A percentile compares a stretch with the other conserved stretches of the same genome.
phyloP scores from a whole-genome alignment of 2,888 invertebrate genomes.

The Pseudanteris insignis region DNA sequence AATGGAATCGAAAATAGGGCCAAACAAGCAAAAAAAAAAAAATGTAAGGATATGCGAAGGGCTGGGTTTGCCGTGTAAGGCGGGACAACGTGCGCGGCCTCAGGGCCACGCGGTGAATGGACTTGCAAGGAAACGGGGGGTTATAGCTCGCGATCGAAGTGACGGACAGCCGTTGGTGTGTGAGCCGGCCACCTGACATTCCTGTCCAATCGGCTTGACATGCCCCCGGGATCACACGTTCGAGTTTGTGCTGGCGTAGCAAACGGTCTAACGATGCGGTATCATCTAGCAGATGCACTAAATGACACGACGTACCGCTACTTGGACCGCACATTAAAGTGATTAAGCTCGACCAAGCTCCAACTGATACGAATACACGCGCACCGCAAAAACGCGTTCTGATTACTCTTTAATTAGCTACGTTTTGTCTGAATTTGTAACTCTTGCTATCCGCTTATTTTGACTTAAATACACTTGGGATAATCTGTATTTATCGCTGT shows the following conservation, averaged over 20 bases:
- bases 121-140: conserved; percentile 26
- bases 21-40: no score
- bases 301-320: conserved; percentile 39
- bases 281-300: conserved; percentile 39
- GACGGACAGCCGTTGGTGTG: conserved; percentile 61
- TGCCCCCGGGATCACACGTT: conserved; percentile 53
- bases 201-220: conserved; percentile 58
- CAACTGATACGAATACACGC: conserved; percentile 23
- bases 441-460: conserved; percentile 31
- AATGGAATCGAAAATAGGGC: no score
- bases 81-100: no score
- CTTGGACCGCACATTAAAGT: conserved; percentile 40
- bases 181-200: conserved; percentile 60
- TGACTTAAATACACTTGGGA: conserved; percentile 26
- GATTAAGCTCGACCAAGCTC: conserved; percentile 29
- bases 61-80: no score
- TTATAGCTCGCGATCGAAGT: conserved; percentile 49
- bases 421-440: conserved; percentile 40
- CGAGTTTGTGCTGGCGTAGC: conserved; percentile 54
- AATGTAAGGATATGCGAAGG: no score
- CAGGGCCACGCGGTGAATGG: no score
- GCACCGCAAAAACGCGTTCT: conserved; percentile 31
- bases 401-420: conserved; percentile 38
- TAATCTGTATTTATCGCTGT: conserved; percentile 37
- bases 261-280: conserved; percentile 51